A percentile compares a stretch with the other conserved stretches of the same genome.
phyloP scores from a whole-genome alignment of 2,888 invertebrate species.

The Metallyticus violacea region DNA sequence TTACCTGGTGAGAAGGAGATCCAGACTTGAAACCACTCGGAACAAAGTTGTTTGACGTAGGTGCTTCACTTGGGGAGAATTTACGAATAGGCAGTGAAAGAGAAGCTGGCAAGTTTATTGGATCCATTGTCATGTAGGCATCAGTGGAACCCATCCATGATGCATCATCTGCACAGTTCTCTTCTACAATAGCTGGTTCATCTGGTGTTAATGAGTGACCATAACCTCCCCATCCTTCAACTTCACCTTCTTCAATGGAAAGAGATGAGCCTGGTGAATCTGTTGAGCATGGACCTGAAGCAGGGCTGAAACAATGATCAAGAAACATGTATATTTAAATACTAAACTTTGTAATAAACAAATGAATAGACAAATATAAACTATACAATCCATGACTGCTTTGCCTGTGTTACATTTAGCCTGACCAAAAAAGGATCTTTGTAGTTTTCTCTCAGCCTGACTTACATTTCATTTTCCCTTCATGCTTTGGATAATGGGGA shows the following conservation, averaged over 20 bases:
- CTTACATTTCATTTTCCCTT: too few relatives aligned
- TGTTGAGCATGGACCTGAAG: slow-evolving; percentile 58
- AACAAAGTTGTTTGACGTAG: slow-evolving; percentile 35
- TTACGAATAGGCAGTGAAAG: slow-evolving; percentile 38
- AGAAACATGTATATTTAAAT: background rate
- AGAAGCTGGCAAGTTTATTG: slow-evolving; percentile 23
- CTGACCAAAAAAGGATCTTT: too few relatives aligned
- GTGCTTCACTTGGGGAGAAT: slow-evolving; percentile 42
- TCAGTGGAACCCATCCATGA: slow-evolving; percentile 1
- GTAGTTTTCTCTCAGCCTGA: too few relatives aligned
- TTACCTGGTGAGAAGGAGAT: slow-evolving; percentile 46
- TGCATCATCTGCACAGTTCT: slow-evolving; percentile 49
- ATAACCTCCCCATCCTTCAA: slow-evolving; percentile 43
- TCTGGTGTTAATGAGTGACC: slow-evolving; percentile 59
- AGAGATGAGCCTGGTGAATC: slow-evolving; percentile 68
- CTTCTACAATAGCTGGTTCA: slow-evolving; percentile 63
- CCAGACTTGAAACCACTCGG: slow-evolving; percentile 44
- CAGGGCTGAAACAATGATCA: slow-evolving; percentile 48
- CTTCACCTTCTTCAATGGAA: slow-evolving; percentile 61
- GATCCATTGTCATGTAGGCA: slow-evolving; percentile 34
- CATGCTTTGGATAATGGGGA: too few relatives aligned
- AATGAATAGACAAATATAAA: too few relatives aligned
- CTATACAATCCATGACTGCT: too few relatives aligned
- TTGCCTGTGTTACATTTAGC: too few relatives aligned
- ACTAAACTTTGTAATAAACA: too few relatives aligned